Percentiles rank a stretch among this genome's conserved stretches.
These are phyloP conservation scores for Hemitrygon akajei DNA, from an alignment of 2,797 vertebrate species.

Conservation along the genomic window DNA sequence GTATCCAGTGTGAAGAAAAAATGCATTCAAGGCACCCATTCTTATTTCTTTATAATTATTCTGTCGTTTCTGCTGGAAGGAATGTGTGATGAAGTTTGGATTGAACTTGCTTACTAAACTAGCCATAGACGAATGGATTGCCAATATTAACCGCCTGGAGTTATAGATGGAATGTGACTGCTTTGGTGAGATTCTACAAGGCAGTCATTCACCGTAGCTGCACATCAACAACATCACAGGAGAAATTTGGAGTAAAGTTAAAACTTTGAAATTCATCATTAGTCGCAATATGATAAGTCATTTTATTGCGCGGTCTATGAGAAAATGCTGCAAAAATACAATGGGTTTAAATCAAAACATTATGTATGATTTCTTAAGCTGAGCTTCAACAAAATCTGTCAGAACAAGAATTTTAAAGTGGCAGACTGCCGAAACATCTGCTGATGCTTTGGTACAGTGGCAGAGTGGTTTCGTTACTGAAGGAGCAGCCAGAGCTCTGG, in stretches of 20 bases:
- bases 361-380: conserved; percentile 86
- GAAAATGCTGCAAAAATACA: neutral
- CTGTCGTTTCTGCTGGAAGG: neutral
- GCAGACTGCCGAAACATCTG: neutral
- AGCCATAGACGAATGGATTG: neutral
- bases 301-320: neutral
- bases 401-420: conserved; percentile 50
- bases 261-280: neutral
- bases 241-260: neutral
- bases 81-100: neutral
- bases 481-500: too few relatives aligned
- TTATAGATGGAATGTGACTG: neutral
- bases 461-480: too few relatives aligned
- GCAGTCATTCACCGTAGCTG: neutral
- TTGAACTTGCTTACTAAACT: neutral
- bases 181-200: neutral
- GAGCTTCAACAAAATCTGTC: conserved; percentile 82
- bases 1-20: neutral
- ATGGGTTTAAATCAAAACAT: conserved; percentile 92
- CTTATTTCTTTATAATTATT: neutral
- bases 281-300: neutral
- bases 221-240: neutral
- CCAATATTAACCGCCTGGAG: neutral
- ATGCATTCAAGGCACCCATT: neutral
- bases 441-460: neutral